A percentile compares a stretch with the other conserved stretches of the same genome.
Evolutionary conservation across 1,140 invertebrate species (phyloP).

Genomic region (Ditylenchus dipsaci): DNA sequence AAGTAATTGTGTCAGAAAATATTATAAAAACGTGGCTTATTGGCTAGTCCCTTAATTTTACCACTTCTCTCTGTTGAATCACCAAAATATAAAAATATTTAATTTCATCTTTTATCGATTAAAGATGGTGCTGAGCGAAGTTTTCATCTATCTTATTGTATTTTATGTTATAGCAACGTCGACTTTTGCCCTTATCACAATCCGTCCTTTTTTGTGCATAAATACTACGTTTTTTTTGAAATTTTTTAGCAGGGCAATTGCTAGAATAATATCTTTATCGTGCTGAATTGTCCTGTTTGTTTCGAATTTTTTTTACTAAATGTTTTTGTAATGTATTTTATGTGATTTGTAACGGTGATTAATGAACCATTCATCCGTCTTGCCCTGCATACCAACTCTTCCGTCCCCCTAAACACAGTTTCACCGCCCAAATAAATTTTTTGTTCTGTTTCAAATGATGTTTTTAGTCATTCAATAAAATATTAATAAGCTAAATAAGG

Average conservation of each 20-base stretch:
- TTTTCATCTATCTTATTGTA: not conserved
- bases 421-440: not conserved
- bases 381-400: not conserved
- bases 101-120: too few species aligned
- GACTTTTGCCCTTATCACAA: not conserved
- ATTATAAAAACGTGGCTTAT: too few species aligned
- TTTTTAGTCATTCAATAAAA: too few species aligned
- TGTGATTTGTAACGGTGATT: slow-evolving; percentile 1
- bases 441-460: too few species aligned
- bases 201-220: slow-evolving; percentile 1
- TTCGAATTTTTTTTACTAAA: not conserved
- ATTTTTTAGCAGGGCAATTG: not conserved
- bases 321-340: not conserved
- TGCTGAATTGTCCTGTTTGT: not conserved
- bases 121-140: not conserved
- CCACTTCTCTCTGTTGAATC: too few species aligned
- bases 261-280: not conserved
- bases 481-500: too few species aligned
- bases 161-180: not conserved
- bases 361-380: not conserved
- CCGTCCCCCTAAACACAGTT: not conserved
- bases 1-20: too few species aligned
- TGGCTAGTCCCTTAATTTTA: too few species aligned
- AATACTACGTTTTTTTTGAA: not conserved
- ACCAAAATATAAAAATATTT: too few species aligned